Evolutionary conservation across 92 coral and sea anemone genomes (phyloP).

Genomic region (Siderastrea siderea): DNA sequence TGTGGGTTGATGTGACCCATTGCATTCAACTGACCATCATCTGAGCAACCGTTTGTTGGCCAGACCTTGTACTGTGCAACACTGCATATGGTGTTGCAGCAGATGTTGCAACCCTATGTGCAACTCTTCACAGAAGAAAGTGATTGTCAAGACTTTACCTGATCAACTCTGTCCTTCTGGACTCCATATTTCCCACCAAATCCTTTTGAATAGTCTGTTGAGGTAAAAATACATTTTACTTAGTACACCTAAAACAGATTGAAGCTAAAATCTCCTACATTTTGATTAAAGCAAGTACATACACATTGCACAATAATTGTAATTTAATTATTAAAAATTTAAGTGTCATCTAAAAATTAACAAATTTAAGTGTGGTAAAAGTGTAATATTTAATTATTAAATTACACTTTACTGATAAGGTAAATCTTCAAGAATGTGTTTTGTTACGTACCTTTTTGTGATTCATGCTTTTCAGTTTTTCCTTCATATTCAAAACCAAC

Average conservation of each 20-base stretch:
- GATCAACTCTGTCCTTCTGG: slow-evolving; percentile 79
- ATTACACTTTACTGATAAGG: background rate
- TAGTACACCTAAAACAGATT: background rate
- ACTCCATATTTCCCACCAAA: slow-evolving; percentile 96
- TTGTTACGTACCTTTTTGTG: slow-evolving; percentile 78
- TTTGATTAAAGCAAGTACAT: too few relatives aligned
- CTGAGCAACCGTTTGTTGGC: too few relatives aligned
- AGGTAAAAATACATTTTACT: background rate
- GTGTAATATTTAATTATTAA: too few relatives aligned
- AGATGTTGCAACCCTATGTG: too few relatives aligned
- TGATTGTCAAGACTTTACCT: slow-evolving; percentile 19
- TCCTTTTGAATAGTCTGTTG: slow-evolving; percentile 83
- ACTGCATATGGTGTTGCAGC: too few relatives aligned
- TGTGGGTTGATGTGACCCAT: too few relatives aligned
- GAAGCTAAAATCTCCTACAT: background rate
- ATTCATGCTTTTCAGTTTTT: slow-evolving; percentile 90
- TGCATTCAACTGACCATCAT: too few relatives aligned
- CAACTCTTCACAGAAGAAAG: background rate
- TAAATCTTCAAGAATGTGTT: background rate
- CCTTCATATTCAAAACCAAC: slow-evolving; percentile 93
- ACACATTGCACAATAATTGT: too few relatives aligned
- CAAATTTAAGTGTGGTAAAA: too few relatives aligned
- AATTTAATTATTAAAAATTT: too few relatives aligned
- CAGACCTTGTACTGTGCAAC: background rate
- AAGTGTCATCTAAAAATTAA: too few relatives aligned